Evolutionary conservation across 1,140 invertebrate species (phyloP), one percentile per base, ranked within the genome.

Genomic region (Papilio polyxenes): DNA sequence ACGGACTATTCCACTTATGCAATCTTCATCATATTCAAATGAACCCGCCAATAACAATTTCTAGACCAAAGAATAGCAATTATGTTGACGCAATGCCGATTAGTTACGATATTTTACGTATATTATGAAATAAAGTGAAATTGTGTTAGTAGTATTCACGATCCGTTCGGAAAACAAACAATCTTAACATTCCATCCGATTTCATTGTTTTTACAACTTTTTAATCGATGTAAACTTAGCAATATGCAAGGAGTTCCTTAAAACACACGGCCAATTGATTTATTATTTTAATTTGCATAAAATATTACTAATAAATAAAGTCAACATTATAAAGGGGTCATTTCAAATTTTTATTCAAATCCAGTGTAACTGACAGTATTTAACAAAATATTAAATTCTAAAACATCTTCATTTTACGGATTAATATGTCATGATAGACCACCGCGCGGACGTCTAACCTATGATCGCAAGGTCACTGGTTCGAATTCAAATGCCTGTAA

Each of bases 31-130:
- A 72, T 72, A 72, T 72, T 72, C 65, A 72, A 72, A 72, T 72
- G 40, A 72, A 72, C 65, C 65, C 65, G 13, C 65, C 65, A 72
- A 72, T 72, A 72, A 72, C 65, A 72, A 72, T 72, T 72, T 72
- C 65, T 72, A 72, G 65, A 72, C 31, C 65, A 37, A 72, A 72
- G 65, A 72, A 72, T 72, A 40, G 65, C 65, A 72, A 72, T 72
- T 72, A 72, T 72, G 65, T 72, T 72, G 65, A 72, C 65, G 65
- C 65, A 72, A 72, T 72, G 6, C 13, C 65, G 65, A 72, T 72
- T 72, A 72, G 65, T 72, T 72, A 72, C 65, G 65, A 72, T 72
- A 72, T 72, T 72, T 72, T 72, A 72, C 65, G 65, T 72, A 72
- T 72, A 72, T 72, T 72, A 72, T 72, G 65, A 72, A 72, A 72